Evolutionary conservation across 2,888 invertebrate genomes (phyloP).

Genomic region (Oscheius sp.): DNA sequence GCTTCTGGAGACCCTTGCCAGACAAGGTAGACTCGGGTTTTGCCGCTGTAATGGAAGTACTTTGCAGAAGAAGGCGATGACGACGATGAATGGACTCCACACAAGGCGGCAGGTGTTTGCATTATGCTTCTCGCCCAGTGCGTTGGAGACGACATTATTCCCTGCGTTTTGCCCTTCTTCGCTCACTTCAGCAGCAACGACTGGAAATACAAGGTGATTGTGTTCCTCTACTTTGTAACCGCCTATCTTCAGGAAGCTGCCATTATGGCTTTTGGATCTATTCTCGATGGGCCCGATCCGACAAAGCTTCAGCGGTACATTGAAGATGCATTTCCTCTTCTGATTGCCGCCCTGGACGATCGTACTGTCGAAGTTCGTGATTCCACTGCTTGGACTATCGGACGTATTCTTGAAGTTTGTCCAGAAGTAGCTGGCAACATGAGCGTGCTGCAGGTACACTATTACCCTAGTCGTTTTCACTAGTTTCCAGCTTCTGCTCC

Average conservation of each 20-base stretch:
- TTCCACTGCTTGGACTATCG: conserved; percentile 97
- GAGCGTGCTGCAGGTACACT: conserved; percentile 49
- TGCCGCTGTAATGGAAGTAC: conserved; percentile 43
- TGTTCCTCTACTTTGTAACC: not conserved
- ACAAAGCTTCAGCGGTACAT: conserved; percentile 90
- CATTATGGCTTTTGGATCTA: conserved; percentile 95
- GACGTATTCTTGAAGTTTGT: conserved; percentile 89
- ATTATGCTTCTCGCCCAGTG: conserved; percentile 96
- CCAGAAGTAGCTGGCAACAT: conserved; percentile 67
- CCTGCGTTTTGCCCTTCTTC: conserved; percentile 96
- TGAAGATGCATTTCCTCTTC: conserved; percentile 93
- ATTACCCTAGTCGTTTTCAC: not conserved
- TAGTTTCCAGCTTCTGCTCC: conserved; percentile 77
- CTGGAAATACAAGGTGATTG: conserved; percentile 69
- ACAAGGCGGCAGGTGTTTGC: conserved; percentile 98
- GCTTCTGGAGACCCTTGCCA: conserved; percentile 90
- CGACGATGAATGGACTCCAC: conserved; percentile 99
- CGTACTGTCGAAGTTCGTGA: conserved; percentile 85
- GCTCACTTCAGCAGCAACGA: conserved; percentile 88
- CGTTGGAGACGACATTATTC: conserved; percentile 91
- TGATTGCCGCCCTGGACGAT: conserved; percentile 95
- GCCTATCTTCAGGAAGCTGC: conserved; percentile 83
- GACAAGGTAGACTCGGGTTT: conserved; percentile 78
- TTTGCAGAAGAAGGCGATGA: conserved; percentile 86
- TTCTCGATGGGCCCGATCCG: conserved; percentile 90